Conservation (phyloP, 2,888 invertebrate species). For the Limnephilus rhombicus region DNA sequence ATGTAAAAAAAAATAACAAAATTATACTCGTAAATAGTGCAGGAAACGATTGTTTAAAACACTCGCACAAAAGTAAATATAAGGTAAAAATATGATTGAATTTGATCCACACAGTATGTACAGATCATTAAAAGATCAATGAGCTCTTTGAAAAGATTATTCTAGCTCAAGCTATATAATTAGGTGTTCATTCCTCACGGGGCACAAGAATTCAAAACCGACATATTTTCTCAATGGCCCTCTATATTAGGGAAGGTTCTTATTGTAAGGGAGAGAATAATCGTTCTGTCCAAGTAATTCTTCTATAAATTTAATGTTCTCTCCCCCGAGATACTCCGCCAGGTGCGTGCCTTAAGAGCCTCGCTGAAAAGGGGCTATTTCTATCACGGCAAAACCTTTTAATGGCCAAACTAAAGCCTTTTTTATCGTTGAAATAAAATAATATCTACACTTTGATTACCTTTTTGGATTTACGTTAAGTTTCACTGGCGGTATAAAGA, state of each 20-base stretch:
- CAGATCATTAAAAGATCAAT: background rate
- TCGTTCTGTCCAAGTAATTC: constrained; percentile 34
- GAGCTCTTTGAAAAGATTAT: background rate
- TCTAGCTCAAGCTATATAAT: background rate
- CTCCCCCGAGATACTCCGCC: background rate
- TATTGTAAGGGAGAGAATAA: constrained; percentile 11
- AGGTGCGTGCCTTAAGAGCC: constrained; percentile 11
- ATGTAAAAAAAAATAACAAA: no score
- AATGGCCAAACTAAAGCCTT: background rate
- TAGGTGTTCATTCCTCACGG: background rate
- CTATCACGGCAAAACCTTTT: constrained; percentile 12
- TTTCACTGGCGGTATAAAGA: background rate
- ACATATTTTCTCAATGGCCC: background rate
- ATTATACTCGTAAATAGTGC: no score
- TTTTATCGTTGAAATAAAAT: background rate
- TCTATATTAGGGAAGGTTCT: background rate
- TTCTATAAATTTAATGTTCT: constrained; percentile 12
- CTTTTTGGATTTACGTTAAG: background rate
- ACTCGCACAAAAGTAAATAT: no score
- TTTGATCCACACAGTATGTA: no score
- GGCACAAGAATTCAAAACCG: background rate
- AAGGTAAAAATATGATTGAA: no score
- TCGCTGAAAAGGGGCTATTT: background rate
- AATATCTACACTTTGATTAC: constrained; percentile 1
- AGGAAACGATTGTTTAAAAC: no score